Evolutionary conservation across 2,113 vertebrate genomes (phyloP).

Genomic region (Corythoichthys intestinalis): DNA sequence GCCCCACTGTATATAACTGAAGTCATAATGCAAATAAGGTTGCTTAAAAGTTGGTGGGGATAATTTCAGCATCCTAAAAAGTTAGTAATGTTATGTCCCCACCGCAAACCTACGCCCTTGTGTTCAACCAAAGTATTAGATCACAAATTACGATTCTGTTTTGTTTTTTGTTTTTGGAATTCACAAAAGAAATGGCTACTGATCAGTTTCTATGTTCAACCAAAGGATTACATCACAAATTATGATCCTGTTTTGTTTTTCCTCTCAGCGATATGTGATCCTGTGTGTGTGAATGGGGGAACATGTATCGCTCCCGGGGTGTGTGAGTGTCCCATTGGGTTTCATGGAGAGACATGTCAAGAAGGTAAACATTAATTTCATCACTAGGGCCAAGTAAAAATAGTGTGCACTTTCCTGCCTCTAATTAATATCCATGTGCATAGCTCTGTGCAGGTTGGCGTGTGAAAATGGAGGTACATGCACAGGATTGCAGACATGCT

Average conservation of each 20-base stretch:
- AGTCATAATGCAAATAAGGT: too few species aligned
- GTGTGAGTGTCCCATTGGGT: constrained; percentile 63
- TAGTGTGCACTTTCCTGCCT: not conserved
- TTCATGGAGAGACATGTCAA: constrained; percentile 63
- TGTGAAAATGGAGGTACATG: constrained; percentile 72
- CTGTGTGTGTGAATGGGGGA: constrained; percentile 45
- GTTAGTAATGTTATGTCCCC: too few species aligned
- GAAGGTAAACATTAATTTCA: constrained; percentile 33
- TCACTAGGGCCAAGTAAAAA: not conserved
- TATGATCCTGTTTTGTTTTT: not conserved
- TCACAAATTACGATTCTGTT: too few species aligned
- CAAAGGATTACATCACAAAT: not conserved
- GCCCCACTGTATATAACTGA: too few species aligned
- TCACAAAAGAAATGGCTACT: not conserved
- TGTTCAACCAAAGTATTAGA: too few species aligned
- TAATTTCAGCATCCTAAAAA: too few species aligned
- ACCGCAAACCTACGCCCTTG: too few species aligned
- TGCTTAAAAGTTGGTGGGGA: too few species aligned
- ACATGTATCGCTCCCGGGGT: constrained; percentile 47
- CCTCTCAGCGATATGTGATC: constrained; percentile 49
- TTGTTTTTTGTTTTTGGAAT: too few species aligned
- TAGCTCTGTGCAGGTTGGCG: constrained; percentile 64
- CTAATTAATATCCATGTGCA: not conserved
- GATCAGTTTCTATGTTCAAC: not conserved
- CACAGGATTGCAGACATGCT: constrained; percentile 67